Percentiles rank a stretch among this genome's conserved stretches.
Conservation (phyloP, 2,888 invertebrate species). For the Anagyrus pseudococci region DNA sequence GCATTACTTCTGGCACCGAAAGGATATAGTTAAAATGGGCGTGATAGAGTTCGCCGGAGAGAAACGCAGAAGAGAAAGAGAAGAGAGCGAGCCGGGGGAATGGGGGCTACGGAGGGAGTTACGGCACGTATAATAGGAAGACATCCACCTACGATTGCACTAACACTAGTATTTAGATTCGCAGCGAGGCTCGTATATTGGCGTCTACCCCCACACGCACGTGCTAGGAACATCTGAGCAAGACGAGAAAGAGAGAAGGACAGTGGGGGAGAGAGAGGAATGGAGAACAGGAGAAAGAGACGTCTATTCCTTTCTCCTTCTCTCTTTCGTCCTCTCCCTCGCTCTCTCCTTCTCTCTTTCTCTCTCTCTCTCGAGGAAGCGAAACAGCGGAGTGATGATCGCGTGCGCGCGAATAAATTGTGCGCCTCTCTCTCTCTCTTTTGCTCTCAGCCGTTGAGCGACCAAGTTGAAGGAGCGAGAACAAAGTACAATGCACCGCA, state of each 20-base stretch:
- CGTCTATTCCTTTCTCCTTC: background rate
- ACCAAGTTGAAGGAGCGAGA: too few species aligned
- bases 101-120: too few species aligned
- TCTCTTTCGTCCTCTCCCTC: background rate
- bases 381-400: conserved; percentile 37
- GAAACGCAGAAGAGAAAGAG: conserved; percentile 30
- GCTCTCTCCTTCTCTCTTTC: background rate
- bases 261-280: background rate
- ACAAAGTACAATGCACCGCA: conserved; percentile 39
- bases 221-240: conserved; percentile 7
- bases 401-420: conserved; percentile 40
- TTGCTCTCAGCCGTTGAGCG: background rate
- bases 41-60: conserved; percentile 40
- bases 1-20: conserved; percentile 36
- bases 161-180: conserved; percentile 39
- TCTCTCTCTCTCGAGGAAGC: conserved; percentile 25
- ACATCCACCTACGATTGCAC: conserved; percentile 48
- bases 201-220: conserved; percentile 42
- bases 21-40: conserved; percentile 48
- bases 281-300: background rate
- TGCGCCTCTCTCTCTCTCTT: background rate
- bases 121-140: conserved; percentile 45
- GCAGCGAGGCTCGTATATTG: too few species aligned
- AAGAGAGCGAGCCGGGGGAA: conserved; percentile 33
- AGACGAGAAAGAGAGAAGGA: conserved; percentile 16